Base-by-base conservation (phyloP, 1,140 invertebrate species). In the Drosophila orena region DNA sequence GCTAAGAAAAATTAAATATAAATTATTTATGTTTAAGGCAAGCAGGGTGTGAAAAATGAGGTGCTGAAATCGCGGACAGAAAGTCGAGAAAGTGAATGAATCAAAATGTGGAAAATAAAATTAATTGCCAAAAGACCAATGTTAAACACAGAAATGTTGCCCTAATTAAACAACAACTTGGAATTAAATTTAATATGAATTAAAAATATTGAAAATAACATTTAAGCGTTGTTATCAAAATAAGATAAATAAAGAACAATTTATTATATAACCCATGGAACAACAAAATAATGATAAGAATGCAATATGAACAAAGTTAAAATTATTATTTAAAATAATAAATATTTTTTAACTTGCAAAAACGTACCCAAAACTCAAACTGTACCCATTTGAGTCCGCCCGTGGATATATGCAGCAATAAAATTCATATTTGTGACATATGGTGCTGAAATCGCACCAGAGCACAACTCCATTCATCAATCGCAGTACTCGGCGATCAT, bases 391-490 rank as follows among this genome's bases (percentile, higher is more conserved):
- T n/a, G 4, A n/a, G 7, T 17, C 20, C 14, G 0, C 20, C 17
- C 6, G n/a, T 35, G 22, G 60, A 44, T 62, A 62, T 55, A 55
- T 34, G 60, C 42, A 22, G 27, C 42, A 49, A 70, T 70, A 56
- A 70, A 47, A 47, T 27, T 49, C 68, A 71, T 57, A 70, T 71
- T 71, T 71, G 27, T 49, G 68, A 71, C 68, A 71, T 70, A 35
- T 71, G 68, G 68, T 15, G 52, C 15, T 20, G 64, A 49, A 71
- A 42, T 70, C 35, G 68, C 68, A 71, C 8, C 62, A 22, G 35
- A 17, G 35, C 27, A 59, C 62, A 70, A 70, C 65, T 70, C 68
- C 71, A 74, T 74, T 74, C 55, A 74, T 74, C 71, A 74, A 74
- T 52, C 50, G 70, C 49, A 34, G 38, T 40, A 40, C 38, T 49